Evolutionary conservation across 2,888 invertebrate species (phyloP).

Genomic region (Osedax frankpressi): DNA sequence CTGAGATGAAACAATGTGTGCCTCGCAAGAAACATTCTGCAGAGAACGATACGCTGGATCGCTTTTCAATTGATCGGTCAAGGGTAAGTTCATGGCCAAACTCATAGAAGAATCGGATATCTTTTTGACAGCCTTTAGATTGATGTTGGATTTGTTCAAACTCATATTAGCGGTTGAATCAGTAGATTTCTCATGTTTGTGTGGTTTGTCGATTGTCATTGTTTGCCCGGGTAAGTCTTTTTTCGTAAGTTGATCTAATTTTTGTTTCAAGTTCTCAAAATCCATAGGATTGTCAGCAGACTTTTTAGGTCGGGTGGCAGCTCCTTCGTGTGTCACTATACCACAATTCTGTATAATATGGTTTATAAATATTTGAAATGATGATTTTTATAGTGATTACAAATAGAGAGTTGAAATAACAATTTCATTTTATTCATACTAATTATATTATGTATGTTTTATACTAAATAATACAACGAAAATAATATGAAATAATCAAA

Average conservation of each 20-base stretch:
- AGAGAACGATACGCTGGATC: background rate
- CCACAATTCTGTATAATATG: conserved; percentile 14
- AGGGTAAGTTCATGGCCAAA: background rate
- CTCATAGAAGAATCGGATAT: background rate
- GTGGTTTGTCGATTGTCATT: background rate
- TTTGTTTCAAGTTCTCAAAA: conserved; percentile 28
- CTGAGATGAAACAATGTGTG: background rate
- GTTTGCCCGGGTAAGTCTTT: background rate
- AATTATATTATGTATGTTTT: too few species aligned
- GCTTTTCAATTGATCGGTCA: background rate
- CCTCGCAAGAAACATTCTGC: background rate
- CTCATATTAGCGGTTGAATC: too few species aligned
- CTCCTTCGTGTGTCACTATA: conserved; percentile 20
- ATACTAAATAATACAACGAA: too few species aligned
- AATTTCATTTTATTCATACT: too few species aligned
- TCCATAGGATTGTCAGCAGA: conserved; percentile 22
- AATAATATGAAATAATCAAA: too few species aligned
- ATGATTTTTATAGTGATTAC: background rate
- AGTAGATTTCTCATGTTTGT: too few species aligned
- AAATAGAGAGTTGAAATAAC: background rate
- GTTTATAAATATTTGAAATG: background rate
- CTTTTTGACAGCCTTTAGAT: background rate
- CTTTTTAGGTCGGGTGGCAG: conserved; percentile 13
- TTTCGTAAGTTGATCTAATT: conserved; percentile 26
- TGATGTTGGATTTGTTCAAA: background rate